These are phyloP conservation scores for Molossus alvarezi DNA, from an alignment of 2,797 vertebrate species.

Conservation along the genomic window DNA sequence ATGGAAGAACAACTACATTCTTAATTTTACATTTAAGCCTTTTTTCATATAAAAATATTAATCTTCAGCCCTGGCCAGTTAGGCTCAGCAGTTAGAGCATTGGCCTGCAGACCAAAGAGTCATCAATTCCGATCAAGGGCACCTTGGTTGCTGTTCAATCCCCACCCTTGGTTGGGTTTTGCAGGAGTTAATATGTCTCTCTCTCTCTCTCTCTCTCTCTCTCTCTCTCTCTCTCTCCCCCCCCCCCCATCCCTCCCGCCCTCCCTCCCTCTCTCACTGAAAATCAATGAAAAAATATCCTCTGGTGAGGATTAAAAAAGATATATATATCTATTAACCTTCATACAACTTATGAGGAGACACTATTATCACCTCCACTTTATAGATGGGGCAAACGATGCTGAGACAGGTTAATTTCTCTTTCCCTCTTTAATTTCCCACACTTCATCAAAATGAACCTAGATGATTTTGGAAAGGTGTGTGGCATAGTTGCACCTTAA, in stretches of 20 bases:
- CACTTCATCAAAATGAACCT: slow-evolving; percentile 62
- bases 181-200: no score
- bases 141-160: no score
- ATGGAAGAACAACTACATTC: slow-evolving; percentile 70
- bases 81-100: no score
- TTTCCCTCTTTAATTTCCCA: slow-evolving; percentile 16
- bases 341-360: slow-evolving; percentile 40
- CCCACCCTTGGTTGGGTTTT: no score
- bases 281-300: no score
- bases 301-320: no score
- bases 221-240: no score
- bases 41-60: slow-evolving; percentile 38
- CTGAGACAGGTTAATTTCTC: not conserved
- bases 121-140: no score
- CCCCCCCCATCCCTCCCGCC: no score
- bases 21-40: slow-evolving; percentile 71
- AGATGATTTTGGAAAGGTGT: slow-evolving; percentile 72
- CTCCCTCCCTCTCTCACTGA: no score
- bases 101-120: no score
- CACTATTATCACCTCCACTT: not conserved
- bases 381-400: not conserved
- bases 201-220: no score
- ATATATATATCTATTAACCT: not conserved
- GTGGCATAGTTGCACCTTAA: slow-evolving; percentile 85
- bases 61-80: not conserved